Conservation (phyloP, 2,888 invertebrate genomes). For the Melolontha melolontha region DNA sequence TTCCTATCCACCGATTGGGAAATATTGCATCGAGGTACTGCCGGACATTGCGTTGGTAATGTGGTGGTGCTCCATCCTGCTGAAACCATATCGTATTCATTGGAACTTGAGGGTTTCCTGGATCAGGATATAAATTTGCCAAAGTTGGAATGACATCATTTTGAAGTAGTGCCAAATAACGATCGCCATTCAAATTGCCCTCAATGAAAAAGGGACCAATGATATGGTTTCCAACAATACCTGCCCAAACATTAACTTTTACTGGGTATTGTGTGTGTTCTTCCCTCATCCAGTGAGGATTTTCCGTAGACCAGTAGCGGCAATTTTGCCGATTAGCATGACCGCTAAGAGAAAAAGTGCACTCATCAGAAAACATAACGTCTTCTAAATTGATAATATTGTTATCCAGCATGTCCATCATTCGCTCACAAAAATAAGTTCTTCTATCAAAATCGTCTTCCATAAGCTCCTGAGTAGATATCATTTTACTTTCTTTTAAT, state of each 20-base stretch:
- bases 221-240: not conserved
- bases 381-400: not conserved
- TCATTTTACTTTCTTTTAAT: constrained; percentile 28
- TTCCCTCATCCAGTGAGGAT: too few species aligned
- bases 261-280: too few species aligned
- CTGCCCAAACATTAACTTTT: too few species aligned
- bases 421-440: constrained; percentile 42
- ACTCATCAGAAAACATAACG: constrained; percentile 31
- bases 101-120: constrained; percentile 21
- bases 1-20: too few species aligned
- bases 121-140: too few species aligned
- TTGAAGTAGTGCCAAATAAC: constrained; percentile 22
- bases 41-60: too few species aligned
- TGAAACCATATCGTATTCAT: constrained; percentile 25
- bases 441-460: constrained; percentile 41
- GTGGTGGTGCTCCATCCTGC: constrained; percentile 24
- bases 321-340: constrained; percentile 1
- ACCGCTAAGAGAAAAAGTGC: constrained; percentile 25
- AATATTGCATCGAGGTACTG: too few species aligned
- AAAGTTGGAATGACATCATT: constrained; percentile 31
- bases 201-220: too few species aligned
- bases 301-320: constrained; percentile 26
- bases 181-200: constrained; percentile 12
- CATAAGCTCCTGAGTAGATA: constrained; percentile 31
- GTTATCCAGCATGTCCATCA: constrained; percentile 31